A percentile compares a stretch with the other conserved stretches of the same genome.
Conservation (phyloP, 92 coral and sea anemone genomes). For the Paramuricea clavata region DNA sequence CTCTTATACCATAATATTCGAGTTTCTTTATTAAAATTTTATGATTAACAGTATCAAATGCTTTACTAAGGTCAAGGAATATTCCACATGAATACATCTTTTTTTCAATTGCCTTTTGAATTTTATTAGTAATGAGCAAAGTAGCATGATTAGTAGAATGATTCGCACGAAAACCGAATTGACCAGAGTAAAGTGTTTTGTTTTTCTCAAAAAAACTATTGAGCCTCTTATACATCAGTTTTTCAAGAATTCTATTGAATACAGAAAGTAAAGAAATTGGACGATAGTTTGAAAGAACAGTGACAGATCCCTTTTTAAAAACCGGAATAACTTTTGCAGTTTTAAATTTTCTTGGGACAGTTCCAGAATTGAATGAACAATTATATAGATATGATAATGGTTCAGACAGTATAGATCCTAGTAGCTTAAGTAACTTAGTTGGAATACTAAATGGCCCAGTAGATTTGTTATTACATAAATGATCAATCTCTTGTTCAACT, state of each 20-base stretch:
- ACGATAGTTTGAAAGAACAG: neutral
- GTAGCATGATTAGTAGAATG: conserved; percentile 17
- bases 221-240: neutral
- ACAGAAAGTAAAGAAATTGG: neutral
- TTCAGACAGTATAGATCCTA: neutral
- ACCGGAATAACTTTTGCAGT: conserved; percentile 4
- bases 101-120: neutral
- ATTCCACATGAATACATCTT: conserved; percentile 26
- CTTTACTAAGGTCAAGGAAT: conserved; percentile 27
- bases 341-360: conserved; percentile 1
- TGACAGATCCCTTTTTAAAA: neutral
- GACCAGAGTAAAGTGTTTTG: conserved; percentile 11
- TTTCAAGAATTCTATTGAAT: neutral
- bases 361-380: neutral
- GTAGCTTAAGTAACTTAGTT: neutral
- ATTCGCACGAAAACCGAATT: conserved; percentile 36
- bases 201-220: conserved; percentile 18
- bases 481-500: neutral
- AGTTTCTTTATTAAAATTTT: conserved; percentile 22
- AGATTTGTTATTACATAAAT: neutral
- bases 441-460: conserved; percentile 18
- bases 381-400: neutral
- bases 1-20: conserved; percentile 39
- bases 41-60: conserved; percentile 13
- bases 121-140: neutral